phyloP scores from a whole-genome alignment of 2,888 invertebrate genomes.

The Agriopis marginaria region DNA sequence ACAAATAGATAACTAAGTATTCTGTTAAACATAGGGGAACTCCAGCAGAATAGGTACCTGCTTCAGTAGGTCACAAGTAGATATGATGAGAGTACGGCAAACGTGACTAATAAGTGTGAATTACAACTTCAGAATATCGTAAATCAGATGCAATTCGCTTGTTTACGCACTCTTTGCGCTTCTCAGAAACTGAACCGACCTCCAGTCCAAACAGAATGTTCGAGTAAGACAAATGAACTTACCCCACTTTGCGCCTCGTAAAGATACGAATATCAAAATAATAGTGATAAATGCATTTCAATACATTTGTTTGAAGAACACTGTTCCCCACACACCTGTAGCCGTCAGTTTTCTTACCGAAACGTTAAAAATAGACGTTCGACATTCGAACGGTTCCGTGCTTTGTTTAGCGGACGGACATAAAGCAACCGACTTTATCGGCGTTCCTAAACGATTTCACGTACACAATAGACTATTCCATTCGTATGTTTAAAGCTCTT shows the following conservation, averaged over 20 bases:
- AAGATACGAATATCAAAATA: constrained; percentile 23
- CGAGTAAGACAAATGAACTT: constrained; percentile 12
- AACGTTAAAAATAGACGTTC: constrained; percentile 43
- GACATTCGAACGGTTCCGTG: constrained; percentile 31
- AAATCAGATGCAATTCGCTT: constrained; percentile 37
- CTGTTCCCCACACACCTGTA: constrained; percentile 43
- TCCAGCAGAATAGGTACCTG: neutral
- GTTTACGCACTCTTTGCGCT: constrained; percentile 42
- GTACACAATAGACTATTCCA: constrained; percentile 22
- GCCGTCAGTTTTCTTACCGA: constrained; percentile 24
- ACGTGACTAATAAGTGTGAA: constrained; percentile 8
- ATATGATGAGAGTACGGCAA: neutral
- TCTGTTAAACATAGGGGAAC: neutral
- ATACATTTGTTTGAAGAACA: constrained; percentile 15
- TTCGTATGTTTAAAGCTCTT: constrained; percentile 17
- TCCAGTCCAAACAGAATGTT: constrained; percentile 39
- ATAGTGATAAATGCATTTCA: constrained; percentile 13
- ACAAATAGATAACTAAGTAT: neutral
- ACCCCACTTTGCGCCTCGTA: constrained; percentile 18
- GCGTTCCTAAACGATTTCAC: constrained; percentile 31
- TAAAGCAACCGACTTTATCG: constrained; percentile 36
- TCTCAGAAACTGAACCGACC: constrained; percentile 7
- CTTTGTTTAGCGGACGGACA: constrained; percentile 36
- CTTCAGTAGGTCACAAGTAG: neutral
- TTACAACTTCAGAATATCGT: neutral